Evolutionary conservation across 2,797 vertebrate genomes (phyloP), one percentile per base, ranked within the genome.

Genomic region (Typhlichthys eigenmanni): DNA sequence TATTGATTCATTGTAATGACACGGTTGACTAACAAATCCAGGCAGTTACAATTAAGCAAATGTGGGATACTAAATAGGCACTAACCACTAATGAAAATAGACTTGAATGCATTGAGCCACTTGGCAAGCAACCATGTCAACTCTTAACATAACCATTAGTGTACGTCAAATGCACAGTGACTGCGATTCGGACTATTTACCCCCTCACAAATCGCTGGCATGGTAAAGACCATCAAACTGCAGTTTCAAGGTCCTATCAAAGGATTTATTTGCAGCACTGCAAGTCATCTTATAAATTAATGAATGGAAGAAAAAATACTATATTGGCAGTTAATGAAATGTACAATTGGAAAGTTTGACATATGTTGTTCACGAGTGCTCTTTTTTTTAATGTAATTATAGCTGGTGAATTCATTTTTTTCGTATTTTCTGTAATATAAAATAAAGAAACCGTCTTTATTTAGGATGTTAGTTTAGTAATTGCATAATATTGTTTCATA

Each of bases 51-150:
- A 29, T 29, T 29, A 29, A 29, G 24, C 24, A 29, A 29, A 72
- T 56, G 46, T 1, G 1, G 52, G 14, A 14, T 50, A 58, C 62
- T 38, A 55, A 68, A 78, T 74, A 8, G 82, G 62, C 29, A 51
- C 57, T 83, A 74, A 85, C 82, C 29, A 51, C 57, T 83, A 74
- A 85, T 83, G 78, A 74, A 16, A 72, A 24, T 5, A 68, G 72
- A 67, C 64, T 71, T 71, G 67, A 72, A 76, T 75, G 61, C 43
- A 64, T 80, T 55, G 64, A 60, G 64, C 71, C 47, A 66, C 62
- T 80, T 68, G 75, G 61, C 64, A 58, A 50, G n/a, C 75, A 69
- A 47, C 71, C 38, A 43, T 43, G 61, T 73, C 47, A 60, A 67
- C 69, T 29, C 68, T 66, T 78, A 81, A 80, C 79, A 77, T 58